Conservation (phyloP, 2,797 vertebrate genomes). For the Nasua narica region DNA sequence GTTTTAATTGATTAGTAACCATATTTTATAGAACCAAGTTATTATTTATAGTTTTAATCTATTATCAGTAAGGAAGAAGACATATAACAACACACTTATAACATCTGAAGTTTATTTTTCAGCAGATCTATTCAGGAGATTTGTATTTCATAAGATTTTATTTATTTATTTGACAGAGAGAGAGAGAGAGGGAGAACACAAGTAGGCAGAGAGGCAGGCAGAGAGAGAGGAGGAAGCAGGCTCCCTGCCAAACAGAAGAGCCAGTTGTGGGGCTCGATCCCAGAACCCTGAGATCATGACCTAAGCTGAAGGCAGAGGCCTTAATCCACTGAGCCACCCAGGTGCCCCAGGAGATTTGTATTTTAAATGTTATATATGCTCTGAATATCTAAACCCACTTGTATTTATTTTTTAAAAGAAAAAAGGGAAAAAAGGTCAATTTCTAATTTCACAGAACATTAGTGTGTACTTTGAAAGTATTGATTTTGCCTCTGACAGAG, state of each 20-base stretch:
- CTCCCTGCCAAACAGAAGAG: no score
- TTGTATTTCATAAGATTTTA: no score
- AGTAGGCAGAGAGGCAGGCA: no score
- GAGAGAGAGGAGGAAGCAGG: no score
- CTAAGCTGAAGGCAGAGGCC: no score
- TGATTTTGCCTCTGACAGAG: constrained; percentile 59
- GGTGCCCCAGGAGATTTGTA: background rate
- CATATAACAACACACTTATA: background rate
- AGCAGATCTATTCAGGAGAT: background rate
- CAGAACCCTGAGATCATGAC: no score
- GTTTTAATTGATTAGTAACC: background rate
- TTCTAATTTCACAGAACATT: constrained; percentile 60
- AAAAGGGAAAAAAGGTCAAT: constrained; percentile 28
- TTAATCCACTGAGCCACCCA: no score
- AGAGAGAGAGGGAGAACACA: no score
- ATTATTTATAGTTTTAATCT: background rate
- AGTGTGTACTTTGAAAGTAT: constrained; percentile 40
- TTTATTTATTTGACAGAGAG: no score
- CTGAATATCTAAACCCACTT: constrained; percentile 23
- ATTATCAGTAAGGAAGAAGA: background rate
- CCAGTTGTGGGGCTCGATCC: no score
- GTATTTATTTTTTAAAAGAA: constrained; percentile 26
- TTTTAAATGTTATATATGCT: background rate
- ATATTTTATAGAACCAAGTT: background rate
- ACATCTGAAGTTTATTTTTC: constrained; percentile 1